Conservation (phyloP, 2,797 vertebrate species). For the Brachyrhaphis roseni region DNA sequence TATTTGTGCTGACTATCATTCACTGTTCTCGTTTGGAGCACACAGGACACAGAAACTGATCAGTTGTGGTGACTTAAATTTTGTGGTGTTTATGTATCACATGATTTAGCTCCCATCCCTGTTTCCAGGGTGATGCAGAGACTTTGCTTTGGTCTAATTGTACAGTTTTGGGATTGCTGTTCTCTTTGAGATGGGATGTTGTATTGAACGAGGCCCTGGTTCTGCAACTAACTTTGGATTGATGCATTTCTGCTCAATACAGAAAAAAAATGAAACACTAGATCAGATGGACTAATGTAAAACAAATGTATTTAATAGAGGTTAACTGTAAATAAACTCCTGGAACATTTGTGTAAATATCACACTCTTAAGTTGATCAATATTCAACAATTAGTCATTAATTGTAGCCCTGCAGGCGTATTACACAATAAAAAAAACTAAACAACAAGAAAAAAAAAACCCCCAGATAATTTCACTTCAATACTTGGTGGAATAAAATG, state of each 20-base stretch:
- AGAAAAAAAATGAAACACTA: not conserved
- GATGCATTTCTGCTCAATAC: not conserved
- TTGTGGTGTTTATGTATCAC: not conserved
- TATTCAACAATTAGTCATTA: not conserved
- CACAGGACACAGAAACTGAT: not conserved
- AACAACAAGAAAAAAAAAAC: not conserved
- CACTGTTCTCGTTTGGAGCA: not conserved
- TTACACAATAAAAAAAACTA: not conserved
- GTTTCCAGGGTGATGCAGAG: not conserved
- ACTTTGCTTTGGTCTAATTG: not conserved
- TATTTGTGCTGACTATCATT: not conserved
- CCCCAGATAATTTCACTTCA: not conserved
- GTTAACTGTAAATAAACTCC: not conserved
- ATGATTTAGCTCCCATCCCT: not conserved
- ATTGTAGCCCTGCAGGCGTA: not conserved
- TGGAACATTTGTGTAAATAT: not conserved
- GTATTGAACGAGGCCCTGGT: not conserved
- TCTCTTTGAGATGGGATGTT: not conserved
- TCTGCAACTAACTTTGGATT: not conserved
- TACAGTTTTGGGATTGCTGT: not conserved
- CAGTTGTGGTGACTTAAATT: not conserved
- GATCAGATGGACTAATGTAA: not conserved
- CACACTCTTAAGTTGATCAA: not conserved
- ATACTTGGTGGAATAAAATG: not conserved
- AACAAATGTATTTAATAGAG: not conserved